Conservation (phyloP, 2,113 vertebrate genomes). For the Microtus montanus region DNA sequence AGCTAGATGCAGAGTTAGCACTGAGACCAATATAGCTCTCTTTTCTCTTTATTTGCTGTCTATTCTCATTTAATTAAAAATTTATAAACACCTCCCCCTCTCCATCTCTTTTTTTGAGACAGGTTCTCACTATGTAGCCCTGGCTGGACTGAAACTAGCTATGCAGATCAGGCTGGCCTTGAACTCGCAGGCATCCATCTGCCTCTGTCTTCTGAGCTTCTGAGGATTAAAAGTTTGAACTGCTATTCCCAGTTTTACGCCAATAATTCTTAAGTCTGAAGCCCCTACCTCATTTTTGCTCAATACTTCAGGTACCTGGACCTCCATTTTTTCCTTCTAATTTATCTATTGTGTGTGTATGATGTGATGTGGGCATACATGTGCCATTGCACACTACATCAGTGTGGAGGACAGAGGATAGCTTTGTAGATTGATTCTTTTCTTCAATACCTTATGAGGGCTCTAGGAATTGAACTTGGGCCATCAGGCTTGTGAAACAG, state of each 20-base stretch:
- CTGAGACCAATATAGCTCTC: neutral
- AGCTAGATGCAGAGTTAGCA: constrained; percentile 18
- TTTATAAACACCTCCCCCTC: neutral
- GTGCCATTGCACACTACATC: neutral
- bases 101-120: neutral
- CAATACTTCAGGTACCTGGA: neutral
- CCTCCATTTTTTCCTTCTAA: neutral
- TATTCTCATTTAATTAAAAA: constrained; percentile 23
- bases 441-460: neutral
- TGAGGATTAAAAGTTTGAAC: neutral
- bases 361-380: neutral
- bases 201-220: neutral
- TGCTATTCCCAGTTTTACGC: neutral
- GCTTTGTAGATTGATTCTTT: neutral
- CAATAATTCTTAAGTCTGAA: neutral
- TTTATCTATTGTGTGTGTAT: neutral
- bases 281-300: neutral
- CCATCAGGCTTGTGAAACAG: neutral
- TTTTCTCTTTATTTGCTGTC: constrained; percentile 1
- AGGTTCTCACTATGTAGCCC: neutral
- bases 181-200: neutral
- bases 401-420: neutral
- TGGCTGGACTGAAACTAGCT: neutral
- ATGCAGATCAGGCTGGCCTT: neutral
- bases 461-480: neutral